Conservation (phyloP, 1,140 invertebrate species). For the Aphelenchoides fujianensis region DNA sequence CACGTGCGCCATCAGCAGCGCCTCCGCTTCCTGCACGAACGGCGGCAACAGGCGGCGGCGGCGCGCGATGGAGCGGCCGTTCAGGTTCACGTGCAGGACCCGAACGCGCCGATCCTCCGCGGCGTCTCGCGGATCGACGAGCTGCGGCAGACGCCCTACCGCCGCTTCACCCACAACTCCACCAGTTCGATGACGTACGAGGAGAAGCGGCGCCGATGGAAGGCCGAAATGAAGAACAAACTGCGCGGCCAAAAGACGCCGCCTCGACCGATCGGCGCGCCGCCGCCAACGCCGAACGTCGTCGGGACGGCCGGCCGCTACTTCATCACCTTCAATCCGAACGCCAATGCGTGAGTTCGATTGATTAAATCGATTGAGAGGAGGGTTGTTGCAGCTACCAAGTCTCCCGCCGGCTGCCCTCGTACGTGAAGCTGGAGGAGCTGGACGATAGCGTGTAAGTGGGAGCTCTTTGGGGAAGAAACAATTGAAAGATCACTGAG, state of each 20-base stretch:
- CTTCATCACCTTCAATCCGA: constrained; percentile 15
- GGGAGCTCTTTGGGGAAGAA: too few relatives aligned
- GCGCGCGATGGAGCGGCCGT: too few relatives aligned
- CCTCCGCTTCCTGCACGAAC: not conserved
- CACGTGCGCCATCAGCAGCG: constrained; percentile 19
- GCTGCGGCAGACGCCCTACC: constrained; percentile 38
- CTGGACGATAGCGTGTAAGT: not conserved
- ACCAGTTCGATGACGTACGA: constrained; percentile 31
- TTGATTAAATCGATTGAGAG: not conserved
- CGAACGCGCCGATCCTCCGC: constrained; percentile 9
- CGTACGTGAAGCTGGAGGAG: not conserved
- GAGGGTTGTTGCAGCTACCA: constrained; percentile 2
- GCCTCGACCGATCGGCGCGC: constrained; percentile 20
- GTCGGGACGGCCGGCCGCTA: constrained; percentile 15
- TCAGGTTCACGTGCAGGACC: not conserved
- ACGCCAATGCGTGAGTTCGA: not conserved
- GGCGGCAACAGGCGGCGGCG: not conserved
- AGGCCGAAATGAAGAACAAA: constrained; percentile 32
- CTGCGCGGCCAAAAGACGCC: constrained; percentile 27
- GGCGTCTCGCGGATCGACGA: constrained; percentile 25
- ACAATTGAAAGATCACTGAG: too few relatives aligned
- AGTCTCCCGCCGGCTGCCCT: constrained; percentile 14
- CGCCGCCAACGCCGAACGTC: not conserved
- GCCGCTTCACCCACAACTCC: constrained; percentile 37
- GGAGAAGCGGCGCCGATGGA: constrained; percentile 42